Evolutionary conservation across 2,888 invertebrate genomes (phyloP), one percentile per base, ranked within the genome.

Genomic region (Polymixis lichenea): DNA sequence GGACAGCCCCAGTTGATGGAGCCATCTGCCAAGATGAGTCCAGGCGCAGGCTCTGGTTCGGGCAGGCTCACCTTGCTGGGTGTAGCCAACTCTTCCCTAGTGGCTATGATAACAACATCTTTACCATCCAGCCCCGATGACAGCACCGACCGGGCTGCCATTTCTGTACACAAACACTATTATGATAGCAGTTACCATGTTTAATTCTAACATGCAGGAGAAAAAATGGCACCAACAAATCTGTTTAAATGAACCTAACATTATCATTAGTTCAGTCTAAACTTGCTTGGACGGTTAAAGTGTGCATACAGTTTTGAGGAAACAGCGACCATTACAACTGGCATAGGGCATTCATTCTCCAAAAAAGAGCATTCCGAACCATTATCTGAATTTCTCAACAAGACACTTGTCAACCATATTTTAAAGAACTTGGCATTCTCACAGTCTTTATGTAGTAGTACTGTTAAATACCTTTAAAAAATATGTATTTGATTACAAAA

Each of bases 1-100:
- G 99, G 99, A 91, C 99, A 99, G 92, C 98, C 98, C 99, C 99
- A 99, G 95, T 99, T 99, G 85, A 99, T 99, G 81, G 98, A 97
- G 9, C 99, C 99, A 94, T 98, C 98, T 0, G 98, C 97, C 76
- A 98, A 95, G 85, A 99, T 98, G 22, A 99, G 96, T 17, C 99
- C 99, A 64, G 98, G 98, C 75, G 98, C 97, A 1, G 98, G 97
- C 89, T 98, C 98, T 0, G 98, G 97, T 88, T 97, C 97, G 0
- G 98, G 98, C 84, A 98, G 94, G 75, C 94, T 92, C 60, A 98
- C 97, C 72, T 96, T 97, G 90, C 98, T 98, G 0, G 99, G 98
- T 51, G 95, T 93, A 3, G 97, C 95, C 91, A 99, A 98, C 92
- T 98, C 98, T 91, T 98, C 98, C 89, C 97, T 97, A 0, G 98